Evolutionary conservation across 2,113 vertebrate genomes (phyloP), one percentile per base, ranked within the genome.

Genomic region (Ranitomeya imitator): DNA sequence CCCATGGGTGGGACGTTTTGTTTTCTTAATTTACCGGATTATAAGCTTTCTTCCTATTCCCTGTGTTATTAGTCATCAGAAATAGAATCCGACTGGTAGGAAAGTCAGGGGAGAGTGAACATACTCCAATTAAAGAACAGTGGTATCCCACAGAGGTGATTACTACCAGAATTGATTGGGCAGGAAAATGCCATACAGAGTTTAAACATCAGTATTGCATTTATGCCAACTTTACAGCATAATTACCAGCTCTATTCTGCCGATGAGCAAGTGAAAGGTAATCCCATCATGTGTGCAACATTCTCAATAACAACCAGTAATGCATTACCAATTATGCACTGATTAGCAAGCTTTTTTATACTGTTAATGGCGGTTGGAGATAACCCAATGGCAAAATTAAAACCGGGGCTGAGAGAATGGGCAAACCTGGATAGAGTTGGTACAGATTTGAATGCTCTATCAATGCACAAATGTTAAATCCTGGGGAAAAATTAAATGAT

Each of bases 41-140:
- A 84, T 71, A 45, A 69, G 61, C 77, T 86, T 86, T 79, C 85
- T 31, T 79, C 52, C 85, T 57, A 86, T 55, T 86, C 85, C 76
- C 76, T 69, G 76, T 37, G 60, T 52, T 37, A 54, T 65, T 79
- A 63, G n/a, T 86, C 85, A 80, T 78, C 61, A 37, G 85, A 86
- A 79, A 65, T 45, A 79, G 37, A 61, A 69, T 76, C 59, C 51
- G 45, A 19, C 60, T 69, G 60, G 59, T 21, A 80, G 61, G 14
- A 79, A 86, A 71, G 63, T 54, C 63, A 71, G 82, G 65, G 51
- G 65, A 69, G 61, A 45, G 57, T 79, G 60, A 60, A 31, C 65
- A 86, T 80, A 86, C 51, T 79, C 85, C 77, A 86, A 86, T 86
- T 86, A 86, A 69, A 31, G 60, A 26, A 86, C 76, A 63, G 73